Conservation (phyloP, 2,113 vertebrate species). For the Hippocampus abdominalis region DNA sequence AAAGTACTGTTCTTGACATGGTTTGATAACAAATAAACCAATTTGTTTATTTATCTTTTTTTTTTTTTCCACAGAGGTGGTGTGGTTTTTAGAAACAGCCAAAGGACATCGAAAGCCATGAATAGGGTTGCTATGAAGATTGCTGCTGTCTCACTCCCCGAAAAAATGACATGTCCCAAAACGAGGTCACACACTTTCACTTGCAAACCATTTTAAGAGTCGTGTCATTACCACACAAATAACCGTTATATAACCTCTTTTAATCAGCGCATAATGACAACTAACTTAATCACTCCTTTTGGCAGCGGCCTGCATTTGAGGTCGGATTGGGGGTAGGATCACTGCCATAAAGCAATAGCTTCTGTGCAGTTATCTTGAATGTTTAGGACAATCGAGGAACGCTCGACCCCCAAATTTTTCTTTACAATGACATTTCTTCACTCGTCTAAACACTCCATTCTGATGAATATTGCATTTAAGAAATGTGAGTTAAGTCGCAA, state of each 20-base stretch:
- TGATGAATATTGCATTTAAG: no score
- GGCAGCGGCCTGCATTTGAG: neutral
- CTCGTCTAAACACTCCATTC: no score
- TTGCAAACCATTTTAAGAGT: constrained; percentile 8
- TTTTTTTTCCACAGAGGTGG: neutral
- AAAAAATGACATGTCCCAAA: neutral
- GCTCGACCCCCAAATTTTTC: no score
- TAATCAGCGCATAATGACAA: constrained; percentile 6
- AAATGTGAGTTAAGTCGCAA: no score
- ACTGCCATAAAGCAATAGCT: no score
- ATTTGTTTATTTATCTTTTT: neutral
- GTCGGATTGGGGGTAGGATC: neutral
- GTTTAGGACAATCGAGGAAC: neutral
- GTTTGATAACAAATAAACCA: no score
- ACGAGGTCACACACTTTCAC: neutral
- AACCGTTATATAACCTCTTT: constrained; percentile 27
- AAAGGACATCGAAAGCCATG: neutral
- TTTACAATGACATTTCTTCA: no score
- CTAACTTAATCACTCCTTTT: constrained; percentile 18
- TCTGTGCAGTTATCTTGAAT: neutral
- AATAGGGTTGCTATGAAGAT: no score
- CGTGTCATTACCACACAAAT: constrained; percentile 9
- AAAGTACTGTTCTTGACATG: neutral
- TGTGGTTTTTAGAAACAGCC: neutral
- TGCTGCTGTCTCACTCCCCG: neutral